Percentiles rank a stretch among this genome's conserved stretches.
These are phyloP conservation scores for Andrena chrysosceles DNA, from an alignment of 2,888 invertebrate species.

Conservation along the genomic window DNA sequence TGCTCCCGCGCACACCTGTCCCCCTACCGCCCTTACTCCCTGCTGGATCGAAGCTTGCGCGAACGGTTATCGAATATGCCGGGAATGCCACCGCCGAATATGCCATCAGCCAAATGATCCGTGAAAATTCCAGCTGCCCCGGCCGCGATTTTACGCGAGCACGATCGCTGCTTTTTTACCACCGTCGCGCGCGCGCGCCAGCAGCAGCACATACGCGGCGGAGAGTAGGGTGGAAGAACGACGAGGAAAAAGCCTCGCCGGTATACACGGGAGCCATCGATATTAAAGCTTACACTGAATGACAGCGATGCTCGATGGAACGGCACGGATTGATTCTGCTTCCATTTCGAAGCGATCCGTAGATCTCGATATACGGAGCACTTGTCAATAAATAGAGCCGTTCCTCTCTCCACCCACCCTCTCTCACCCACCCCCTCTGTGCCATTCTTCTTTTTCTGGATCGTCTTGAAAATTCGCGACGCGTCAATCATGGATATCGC, in stretches of 20 bases:
- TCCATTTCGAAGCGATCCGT: conserved; percentile 57
- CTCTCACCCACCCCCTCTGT: neutral
- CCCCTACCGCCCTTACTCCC: conserved; percentile 15
- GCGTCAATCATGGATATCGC: conserved; percentile 40
- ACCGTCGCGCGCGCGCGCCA: neutral
- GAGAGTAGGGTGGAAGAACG: conserved; percentile 41
- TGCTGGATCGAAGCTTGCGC: conserved; percentile 35
- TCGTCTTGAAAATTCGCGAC: conserved; percentile 49
- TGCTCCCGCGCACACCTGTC: conserved; percentile 26
- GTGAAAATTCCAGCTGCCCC: conserved; percentile 78
- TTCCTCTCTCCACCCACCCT: neutral
- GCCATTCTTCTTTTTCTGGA: conserved; percentile 9
- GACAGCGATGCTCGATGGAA: conserved; percentile 61
- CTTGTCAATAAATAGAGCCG: conserved; percentile 57
- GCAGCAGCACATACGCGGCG: neutral
- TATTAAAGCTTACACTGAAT: conserved; percentile 76
- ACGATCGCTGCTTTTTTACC: conserved; percentile 53
- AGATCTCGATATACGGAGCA: conserved; percentile 53
- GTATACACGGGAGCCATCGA: conserved; percentile 62
- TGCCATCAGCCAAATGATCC: conserved; percentile 81
- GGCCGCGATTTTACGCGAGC: conserved; percentile 73
- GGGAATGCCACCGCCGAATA: conserved; percentile 77
- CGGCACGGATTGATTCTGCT: conserved; percentile 69
- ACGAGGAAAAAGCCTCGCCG: conserved; percentile 47
- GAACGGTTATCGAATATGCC: conserved; percentile 77